Evolutionary conservation across 2,888 invertebrate species (phyloP), one percentile per base, ranked within the genome.

Genomic region (Dicycla oo): DNA sequence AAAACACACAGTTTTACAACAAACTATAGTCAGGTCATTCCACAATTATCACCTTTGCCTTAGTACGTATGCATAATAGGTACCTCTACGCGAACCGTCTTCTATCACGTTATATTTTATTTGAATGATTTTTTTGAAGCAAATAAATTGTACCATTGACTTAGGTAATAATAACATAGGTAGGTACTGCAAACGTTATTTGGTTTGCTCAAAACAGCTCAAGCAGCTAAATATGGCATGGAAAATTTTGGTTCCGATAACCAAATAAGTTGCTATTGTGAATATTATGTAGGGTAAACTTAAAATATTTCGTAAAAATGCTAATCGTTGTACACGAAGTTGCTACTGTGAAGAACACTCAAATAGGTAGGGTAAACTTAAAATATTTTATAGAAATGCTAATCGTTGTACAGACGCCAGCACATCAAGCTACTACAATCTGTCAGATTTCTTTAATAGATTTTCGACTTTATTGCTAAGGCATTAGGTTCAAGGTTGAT

Each of bases 11-110:
- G 10, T 61, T 45, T 62, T 47, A 47, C 54, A 72, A 73, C 30
- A 47, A 69, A 34, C 45, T 15, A 8, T 30, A n/a, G 26, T 51
- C 23, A 23, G 20, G 51, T 58, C 30, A 23, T 30, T 47, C 34
- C 30, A 45, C 58, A 74, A 74, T 66, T 61, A 70, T 72, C 45
- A 72, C 54, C 23, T 20, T 30, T 38, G 34, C 34, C 13, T 34
- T 34, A n/a, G 2, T 13, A 38, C 38, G 5, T 40, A 15, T 20
- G 45, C 30, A n/a, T 45, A 70, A 57, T 8, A 15, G 13, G 20
- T 45, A 51, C 40, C 13, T 34, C 34, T 51, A 38, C 11, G 3
- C 26, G 4, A 40, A 70, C 2, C 30, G 26, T 56, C 18, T 54
- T 23, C 4, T 23, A 23, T 11, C 49, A 43, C 49, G 49, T 69